Percentiles rank a stretch among this genome's conserved stretches.
Conservation (phyloP, 2,888 invertebrate species). For the Nemapogon koenigi region DNA sequence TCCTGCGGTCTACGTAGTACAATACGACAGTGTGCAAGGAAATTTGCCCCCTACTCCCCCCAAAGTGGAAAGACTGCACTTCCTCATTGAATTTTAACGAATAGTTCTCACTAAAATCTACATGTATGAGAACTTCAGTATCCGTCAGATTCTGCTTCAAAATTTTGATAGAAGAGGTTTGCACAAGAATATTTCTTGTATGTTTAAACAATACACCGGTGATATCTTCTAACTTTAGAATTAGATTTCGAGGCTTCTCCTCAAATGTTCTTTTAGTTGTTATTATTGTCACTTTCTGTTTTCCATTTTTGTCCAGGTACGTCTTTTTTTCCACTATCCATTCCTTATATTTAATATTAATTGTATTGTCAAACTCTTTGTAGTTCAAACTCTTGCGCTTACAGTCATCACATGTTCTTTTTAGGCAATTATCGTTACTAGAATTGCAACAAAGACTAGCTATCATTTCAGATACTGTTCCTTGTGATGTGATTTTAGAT, state of each 20-base stretch:
- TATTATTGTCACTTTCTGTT: not conserved
- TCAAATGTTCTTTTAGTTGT: not conserved
- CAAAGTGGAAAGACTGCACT: not conserved
- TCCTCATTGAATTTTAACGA: not conserved
- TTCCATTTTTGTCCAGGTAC: not conserved
- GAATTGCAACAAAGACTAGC: not conserved
- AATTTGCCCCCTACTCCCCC: not conserved
- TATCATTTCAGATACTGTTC: not conserved
- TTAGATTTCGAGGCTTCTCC: not conserved
- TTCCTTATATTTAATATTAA: not conserved
- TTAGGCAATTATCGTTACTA: not conserved
- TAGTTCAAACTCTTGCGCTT: not conserved
- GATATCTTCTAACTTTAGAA: not conserved
- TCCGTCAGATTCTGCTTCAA: not conserved
- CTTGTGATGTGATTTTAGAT: not conserved
- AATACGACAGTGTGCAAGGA: not conserved
- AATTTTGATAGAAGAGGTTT: not conserved
- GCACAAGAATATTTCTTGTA: not conserved
- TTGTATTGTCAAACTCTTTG: conserved; percentile 1
- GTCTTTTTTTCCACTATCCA: not conserved
- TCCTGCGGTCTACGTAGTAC: not conserved
- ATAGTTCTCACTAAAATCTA: no score
- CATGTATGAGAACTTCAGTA: not conserved
- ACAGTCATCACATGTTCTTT: not conserved
- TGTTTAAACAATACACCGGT: not conserved